phyloP scores from a whole-genome alignment of 2,797 vertebrate species.

The Thunnus albacares region DNA sequence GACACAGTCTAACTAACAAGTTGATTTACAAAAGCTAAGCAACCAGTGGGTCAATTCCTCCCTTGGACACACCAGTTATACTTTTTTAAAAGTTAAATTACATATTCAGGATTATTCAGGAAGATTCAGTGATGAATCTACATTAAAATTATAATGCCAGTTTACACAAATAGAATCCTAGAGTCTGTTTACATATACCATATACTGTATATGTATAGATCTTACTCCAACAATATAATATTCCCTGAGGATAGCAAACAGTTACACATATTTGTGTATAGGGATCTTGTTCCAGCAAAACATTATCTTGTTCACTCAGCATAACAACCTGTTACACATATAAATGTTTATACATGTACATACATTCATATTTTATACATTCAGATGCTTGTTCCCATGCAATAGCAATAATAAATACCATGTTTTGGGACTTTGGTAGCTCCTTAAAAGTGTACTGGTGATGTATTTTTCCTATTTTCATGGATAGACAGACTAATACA shows the following conservation, averaged over 20 bases:
- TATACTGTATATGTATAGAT: no score
- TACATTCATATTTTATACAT: no score
- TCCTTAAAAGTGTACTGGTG: background rate
- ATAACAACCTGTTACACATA: background rate
- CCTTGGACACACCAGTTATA: background rate
- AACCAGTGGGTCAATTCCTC: slow-evolving; percentile 11
- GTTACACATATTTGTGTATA: no score
- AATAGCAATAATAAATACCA: background rate
- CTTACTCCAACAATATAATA: background rate
- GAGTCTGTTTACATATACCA: no score
- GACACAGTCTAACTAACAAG: slow-evolving; percentile 4
- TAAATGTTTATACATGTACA: background rate
- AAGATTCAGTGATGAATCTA: background rate
- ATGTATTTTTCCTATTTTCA: background rate
- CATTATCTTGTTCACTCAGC: no score
- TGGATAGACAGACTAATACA: no score
- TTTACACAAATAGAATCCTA: no score
- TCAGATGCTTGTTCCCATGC: background rate
- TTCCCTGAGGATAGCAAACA: no score
- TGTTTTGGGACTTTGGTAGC: background rate
- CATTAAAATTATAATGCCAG: background rate
- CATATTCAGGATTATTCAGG: background rate
- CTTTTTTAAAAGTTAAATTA: background rate
- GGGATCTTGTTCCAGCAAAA: no score
- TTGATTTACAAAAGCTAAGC: background rate